Percentiles rank a stretch among this genome's conserved stretches.
These are phyloP conservation scores for Tympanuchus pallidicinctus DNA, from an alignment of 2,113 vertebrate species.

Conservation along the genomic window DNA sequence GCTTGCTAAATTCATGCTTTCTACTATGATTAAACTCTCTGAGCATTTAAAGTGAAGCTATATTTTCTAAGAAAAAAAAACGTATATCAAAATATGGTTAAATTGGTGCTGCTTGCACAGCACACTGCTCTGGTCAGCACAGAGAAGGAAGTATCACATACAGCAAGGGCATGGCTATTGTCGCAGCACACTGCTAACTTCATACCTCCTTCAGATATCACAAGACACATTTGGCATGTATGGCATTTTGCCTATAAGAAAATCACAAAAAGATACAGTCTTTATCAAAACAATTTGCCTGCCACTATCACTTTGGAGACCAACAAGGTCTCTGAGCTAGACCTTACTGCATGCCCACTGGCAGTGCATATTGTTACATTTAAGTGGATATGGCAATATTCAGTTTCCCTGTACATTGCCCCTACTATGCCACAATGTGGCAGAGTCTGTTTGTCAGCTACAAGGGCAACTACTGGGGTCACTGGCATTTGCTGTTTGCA, in stretches of 20 bases:
- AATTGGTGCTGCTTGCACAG: no score
- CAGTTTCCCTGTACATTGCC: background rate
- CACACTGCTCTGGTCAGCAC: background rate
- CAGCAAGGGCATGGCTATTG: background rate
- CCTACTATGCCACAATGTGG: background rate
- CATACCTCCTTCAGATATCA: background rate
- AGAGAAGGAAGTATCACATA: background rate
- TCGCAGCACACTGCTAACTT: background rate
- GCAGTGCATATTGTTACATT: background rate
- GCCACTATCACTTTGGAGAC: background rate
- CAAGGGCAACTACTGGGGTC: background rate
- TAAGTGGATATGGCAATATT: background rate
- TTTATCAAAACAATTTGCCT: background rate
- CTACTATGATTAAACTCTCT: background rate
- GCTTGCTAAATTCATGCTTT: background rate
- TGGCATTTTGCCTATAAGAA: background rate
- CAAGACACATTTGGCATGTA: background rate
- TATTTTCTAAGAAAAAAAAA: background rate
- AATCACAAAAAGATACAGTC: background rate
- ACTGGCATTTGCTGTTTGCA: background rate
- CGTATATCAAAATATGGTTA: rapidly evolving
- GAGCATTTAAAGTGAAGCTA: background rate
- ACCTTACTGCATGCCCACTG: rapidly evolving
- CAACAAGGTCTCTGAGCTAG: background rate
- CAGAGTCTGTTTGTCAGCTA: background rate